Evolutionary conservation across 2,797 vertebrate genomes (phyloP), one percentile per base, ranked within the genome.

Genomic region (Triplophysa bombifrons): DNA sequence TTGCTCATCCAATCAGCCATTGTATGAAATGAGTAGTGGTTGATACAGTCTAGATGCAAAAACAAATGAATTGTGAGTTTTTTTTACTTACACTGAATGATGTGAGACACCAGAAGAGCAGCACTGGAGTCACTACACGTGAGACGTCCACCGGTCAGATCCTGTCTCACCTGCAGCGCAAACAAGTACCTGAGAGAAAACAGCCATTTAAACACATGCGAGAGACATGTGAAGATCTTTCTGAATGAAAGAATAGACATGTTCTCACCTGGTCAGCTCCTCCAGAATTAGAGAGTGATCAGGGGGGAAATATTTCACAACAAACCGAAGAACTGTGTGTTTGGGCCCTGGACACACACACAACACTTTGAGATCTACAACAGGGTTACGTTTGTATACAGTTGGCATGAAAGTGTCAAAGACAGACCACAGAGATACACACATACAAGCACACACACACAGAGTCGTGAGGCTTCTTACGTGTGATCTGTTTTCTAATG

Each of bases 231-330:
- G 9, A 46, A 7, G 3, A 8, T 4, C 41, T 68, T 17, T 63
- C 16, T 38, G 13, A 53, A 50, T 30, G 19, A 74, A 17, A 13
- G 6, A 11, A 67, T 3, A 27, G 60, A 1, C 2, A 60, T 13
- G 16, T 16, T 89, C 93, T 92, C 85, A 99, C 98, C 98, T 96
- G 72, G 97, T 99, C 83, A 99, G 90, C 80, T 99, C 97, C 87
- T 99, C 97, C 91, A 97, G 93, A 12, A 99, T 92, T 83, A 98
- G 96, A 65, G 96, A 92, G 0, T 97, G 96, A 84, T 99, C 98
- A 0, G 96, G 96, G 14, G 97, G 96, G 81, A 99, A 99, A 89
- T 98, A 99, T 89, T 99, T 99, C 89, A 99, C 98, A 84, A 96
- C 96, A 84, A 99, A 98, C 87, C 94, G 96, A 84, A 98, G 90